Evolutionary conservation across 2,797 vertebrate genomes (phyloP).

Genomic region (Ispidina picta): DNA sequence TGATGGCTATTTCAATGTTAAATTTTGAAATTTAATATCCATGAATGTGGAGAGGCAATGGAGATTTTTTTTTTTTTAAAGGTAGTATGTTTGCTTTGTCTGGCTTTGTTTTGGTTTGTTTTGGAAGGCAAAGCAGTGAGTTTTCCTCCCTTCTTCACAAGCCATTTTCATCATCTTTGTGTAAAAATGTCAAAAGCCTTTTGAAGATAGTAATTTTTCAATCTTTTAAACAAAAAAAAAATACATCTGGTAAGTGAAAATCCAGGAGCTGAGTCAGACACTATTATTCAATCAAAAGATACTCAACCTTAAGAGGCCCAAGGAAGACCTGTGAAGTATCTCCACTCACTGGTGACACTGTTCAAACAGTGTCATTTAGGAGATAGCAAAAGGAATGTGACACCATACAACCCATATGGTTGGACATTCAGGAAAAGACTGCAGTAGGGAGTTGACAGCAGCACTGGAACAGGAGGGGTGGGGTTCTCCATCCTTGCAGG

Average conservation of each 20-base stretch:
- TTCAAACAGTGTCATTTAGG: neutral
- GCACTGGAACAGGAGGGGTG: neutral
- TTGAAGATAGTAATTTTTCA: neutral
- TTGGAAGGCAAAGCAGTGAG: neutral
- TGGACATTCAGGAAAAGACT: neutral
- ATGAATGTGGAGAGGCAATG: neutral
- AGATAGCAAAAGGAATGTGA: neutral
- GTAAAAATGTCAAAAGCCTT: neutral
- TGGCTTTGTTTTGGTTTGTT: conserved; percentile 7
- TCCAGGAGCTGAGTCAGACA: neutral
- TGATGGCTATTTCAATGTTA: neutral
- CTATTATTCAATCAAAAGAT: neutral
- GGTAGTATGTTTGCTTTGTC: neutral
- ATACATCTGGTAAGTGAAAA: neutral
- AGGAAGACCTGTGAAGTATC: neutral
- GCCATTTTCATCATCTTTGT: neutral
- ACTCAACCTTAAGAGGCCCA: neutral
- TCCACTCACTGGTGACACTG: neutral
- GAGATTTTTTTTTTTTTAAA: neutral
- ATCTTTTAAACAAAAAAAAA: neutral
- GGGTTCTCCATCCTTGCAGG: neutral
- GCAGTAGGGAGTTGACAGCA: neutral
- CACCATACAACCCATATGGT: neutral
- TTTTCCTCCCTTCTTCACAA: neutral
- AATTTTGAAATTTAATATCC: neutral